Conservation (phyloP, 2,888 invertebrate genomes). For the Eupithecia centaureata region DNA sequence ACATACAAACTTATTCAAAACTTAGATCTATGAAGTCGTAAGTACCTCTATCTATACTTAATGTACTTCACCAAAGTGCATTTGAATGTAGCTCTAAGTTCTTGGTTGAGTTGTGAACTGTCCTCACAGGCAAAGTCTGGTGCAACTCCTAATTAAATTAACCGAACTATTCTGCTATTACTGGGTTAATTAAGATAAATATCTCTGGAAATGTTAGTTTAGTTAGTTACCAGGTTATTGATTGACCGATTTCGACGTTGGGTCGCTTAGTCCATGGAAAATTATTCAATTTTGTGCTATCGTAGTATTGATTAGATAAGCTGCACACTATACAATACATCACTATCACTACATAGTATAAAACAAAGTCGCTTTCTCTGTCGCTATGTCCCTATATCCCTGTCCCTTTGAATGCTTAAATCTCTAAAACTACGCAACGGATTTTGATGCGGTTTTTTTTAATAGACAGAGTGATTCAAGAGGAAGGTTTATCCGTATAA, state of each 20-base stretch:
- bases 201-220: constrained; percentile 23
- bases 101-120: constrained; percentile 9
- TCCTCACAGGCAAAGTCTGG: constrained; percentile 20
- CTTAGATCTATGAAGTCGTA: neutral
- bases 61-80: constrained; percentile 9
- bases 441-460: too few species aligned
- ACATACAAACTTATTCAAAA: neutral
- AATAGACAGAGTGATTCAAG: too few species aligned
- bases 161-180: constrained; percentile 29
- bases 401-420: too few species aligned
- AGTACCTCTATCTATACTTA: neutral
- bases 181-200: constrained; percentile 39
- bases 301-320: too few species aligned
- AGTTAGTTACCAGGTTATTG: constrained; percentile 7
- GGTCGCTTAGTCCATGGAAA: neutral
- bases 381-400: too few species aligned
- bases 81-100: constrained; percentile 10
- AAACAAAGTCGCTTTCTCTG: too few species aligned
- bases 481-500: too few species aligned
- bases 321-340: too few species aligned
- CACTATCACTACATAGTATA: too few species aligned
- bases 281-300: neutral
- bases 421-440: too few species aligned
- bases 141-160: constrained; percentile 25
- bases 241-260: constrained; percentile 1